phyloP scores from a whole-genome alignment of 2,888 invertebrate species.

The Hybos culiciformis region DNA sequence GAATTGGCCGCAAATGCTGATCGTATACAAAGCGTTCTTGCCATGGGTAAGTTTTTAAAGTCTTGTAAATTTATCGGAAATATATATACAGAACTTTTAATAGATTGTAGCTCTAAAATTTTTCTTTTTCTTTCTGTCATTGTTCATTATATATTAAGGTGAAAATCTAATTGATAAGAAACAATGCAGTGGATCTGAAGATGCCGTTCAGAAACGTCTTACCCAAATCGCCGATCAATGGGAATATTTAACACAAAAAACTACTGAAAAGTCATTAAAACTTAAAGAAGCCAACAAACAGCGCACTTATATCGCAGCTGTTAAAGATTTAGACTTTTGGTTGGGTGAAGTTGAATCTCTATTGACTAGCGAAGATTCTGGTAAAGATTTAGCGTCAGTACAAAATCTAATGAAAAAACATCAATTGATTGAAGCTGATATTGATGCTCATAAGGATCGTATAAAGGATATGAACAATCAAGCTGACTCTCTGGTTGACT shows the following conservation, averaged over 20 bases:
- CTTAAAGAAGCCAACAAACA: slow-evolving; percentile 99
- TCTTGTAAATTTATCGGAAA: no score
- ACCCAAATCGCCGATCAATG: slow-evolving; percentile 96
- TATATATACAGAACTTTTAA: no score
- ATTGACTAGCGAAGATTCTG: slow-evolving; percentile 89
- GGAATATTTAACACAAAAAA: slow-evolving; percentile 96
- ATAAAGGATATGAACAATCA: slow-evolving; percentile 90
- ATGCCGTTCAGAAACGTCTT: slow-evolving; percentile 78
- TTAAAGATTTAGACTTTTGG: slow-evolving; percentile 99
- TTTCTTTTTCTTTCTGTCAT: no score
- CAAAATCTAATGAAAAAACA: slow-evolving; percentile 99
- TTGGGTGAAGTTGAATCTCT: slow-evolving; percentile 96
- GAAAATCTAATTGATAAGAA: slow-evolving; percentile 86
- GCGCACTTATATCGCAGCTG: slow-evolving; percentile 96
- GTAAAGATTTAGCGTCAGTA: slow-evolving; percentile 94
- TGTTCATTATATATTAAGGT: no score
- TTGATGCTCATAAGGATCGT: slow-evolving; percentile 90
- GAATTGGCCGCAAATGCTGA: slow-evolving; percentile 98
- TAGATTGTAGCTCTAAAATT: no score
- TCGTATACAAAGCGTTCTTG: slow-evolving; percentile 87
- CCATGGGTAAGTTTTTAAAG: no score
- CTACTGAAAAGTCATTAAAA: slow-evolving; percentile 94
- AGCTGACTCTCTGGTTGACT: slow-evolving; percentile 90
- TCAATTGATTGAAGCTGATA: slow-evolving; percentile 95
- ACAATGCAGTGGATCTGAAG: slow-evolving; percentile 96